Percentiles rank a stretch among this genome's conserved stretches.
These are phyloP conservation scores for Planococcus citri DNA, from an alignment of 1,140 invertebrate species.

Conservation along the genomic window DNA sequence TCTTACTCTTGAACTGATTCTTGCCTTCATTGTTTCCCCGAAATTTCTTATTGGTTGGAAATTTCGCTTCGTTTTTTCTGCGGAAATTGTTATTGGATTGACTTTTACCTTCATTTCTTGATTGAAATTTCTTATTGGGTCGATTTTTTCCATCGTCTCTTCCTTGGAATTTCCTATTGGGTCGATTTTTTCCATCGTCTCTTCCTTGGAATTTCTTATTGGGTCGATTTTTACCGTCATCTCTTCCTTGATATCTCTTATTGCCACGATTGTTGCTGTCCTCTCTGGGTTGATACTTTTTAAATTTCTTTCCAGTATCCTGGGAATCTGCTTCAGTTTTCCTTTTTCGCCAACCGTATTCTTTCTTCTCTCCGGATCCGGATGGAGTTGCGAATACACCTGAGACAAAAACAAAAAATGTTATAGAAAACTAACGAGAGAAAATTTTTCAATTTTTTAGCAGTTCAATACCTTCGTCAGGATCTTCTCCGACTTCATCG, in stretches of 20 bases:
- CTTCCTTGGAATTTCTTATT: too few species aligned
- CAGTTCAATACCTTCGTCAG: slow-evolving; percentile 16
- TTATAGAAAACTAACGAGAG: too few species aligned
- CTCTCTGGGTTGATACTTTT: too few species aligned
- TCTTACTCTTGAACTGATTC: too few species aligned
- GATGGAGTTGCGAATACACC: background rate
- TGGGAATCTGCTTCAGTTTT: background rate
- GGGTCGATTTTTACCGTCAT: too few species aligned
- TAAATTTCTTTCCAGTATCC: too few species aligned
- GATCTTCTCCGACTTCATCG: slow-evolving; percentile 23
- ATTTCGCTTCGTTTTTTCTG: background rate
- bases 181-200: background rate
- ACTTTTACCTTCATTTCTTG: background rate
- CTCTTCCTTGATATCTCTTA: too few species aligned
- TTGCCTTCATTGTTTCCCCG: background rate
- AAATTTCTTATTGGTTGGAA: background rate
- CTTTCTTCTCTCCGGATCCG: background rate
- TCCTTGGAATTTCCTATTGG: background rate
- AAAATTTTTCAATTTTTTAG: too few species aligned
- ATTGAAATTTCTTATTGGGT: background rate
- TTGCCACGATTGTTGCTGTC: too few species aligned
- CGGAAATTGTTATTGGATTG: background rate
- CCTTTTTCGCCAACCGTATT: background rate
- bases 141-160: background rate
- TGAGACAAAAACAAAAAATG: background rate